Percentiles rank a stretch among this genome's conserved stretches.
phyloP scores from a whole-genome alignment of 2,797 vertebrate species.

The Anabas testudineus region DNA sequence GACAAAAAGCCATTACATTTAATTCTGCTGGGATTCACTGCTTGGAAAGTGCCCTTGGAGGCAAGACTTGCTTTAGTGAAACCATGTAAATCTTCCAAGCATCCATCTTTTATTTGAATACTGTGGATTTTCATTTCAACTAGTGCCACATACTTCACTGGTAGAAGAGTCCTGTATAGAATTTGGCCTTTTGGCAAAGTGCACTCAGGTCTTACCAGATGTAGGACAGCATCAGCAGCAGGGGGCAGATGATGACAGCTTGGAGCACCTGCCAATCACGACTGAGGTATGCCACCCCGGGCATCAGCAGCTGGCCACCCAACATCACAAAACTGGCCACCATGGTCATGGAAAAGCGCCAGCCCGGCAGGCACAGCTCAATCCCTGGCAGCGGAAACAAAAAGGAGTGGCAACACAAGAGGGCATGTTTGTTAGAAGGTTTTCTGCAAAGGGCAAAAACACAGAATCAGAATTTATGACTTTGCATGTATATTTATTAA shows the following conservation, averaged over 20 bases:
- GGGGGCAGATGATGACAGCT: constrained; percentile 94
- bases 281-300: constrained; percentile 92
- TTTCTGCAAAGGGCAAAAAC: constrained; percentile 7
- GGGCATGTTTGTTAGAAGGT: neutral
- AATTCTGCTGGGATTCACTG: constrained; percentile 20
- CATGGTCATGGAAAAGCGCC: constrained; percentile 98
- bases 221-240: constrained; percentile 94
- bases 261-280: constrained; percentile 97
- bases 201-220: constrained; percentile 86
- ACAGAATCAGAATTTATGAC: neutral
- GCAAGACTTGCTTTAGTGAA: constrained; percentile 19
- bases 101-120: constrained; percentile 3
- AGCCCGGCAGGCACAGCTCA: constrained; percentile 92
- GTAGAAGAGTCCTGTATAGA: neutral
- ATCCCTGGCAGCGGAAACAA: constrained; percentile 85
- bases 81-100: neutral
- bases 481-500: neutral
- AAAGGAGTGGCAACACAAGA: neutral
- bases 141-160: neutral
- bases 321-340: constrained; percentile 94
- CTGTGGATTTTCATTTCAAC: neutral
- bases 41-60: constrained; percentile 25
- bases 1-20: constrained; percentile 28
- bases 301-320: constrained; percentile 95
- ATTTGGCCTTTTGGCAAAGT: constrained; percentile 6